phyloP scores from a whole-genome alignment of 2,113 vertebrate species.

The Lophius piscatorius region DNA sequence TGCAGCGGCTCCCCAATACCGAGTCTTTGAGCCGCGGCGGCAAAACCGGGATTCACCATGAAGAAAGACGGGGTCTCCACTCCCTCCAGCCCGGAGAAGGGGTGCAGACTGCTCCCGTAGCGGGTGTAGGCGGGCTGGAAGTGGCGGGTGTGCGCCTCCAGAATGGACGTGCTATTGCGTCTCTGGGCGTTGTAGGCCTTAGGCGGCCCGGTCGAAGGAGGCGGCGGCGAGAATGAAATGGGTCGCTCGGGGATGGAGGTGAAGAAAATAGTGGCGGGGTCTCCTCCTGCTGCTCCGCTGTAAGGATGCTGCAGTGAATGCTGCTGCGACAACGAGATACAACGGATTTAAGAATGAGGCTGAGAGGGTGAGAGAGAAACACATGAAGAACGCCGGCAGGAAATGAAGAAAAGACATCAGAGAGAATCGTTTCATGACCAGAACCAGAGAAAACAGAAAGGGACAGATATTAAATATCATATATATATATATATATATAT shows the following conservation, averaged over 20 bases:
- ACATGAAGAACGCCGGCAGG: conserved; percentile 49
- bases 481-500: conserved; percentile 14
- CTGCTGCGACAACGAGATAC: conserved; percentile 95
- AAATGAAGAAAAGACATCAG: conserved; percentile 36
- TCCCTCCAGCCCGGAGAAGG: conserved; percentile 81
- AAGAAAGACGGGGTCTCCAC: conserved; percentile 61
- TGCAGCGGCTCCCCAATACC: conserved; percentile 85
- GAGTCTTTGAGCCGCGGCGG: conserved; percentile 82
- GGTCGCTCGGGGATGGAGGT: conserved; percentile 93
- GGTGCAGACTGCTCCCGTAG: conserved; percentile 87
- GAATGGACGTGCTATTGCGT: conserved; percentile 97
- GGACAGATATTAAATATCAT: conserved; percentile 5
- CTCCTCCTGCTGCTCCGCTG: conserved; percentile 77
- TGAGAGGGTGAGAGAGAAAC: conserved; percentile 57
- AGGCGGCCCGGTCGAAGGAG: conserved; percentile 90
- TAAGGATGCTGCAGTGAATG: conserved; percentile 88
- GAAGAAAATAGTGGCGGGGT: conserved; percentile 88
- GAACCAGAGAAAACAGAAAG: conserved; percentile 9
- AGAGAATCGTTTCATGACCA: conserved; percentile 20
- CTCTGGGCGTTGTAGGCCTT: conserved; percentile 91
- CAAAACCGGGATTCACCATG: conserved; percentile 80
- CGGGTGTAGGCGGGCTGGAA: conserved; percentile 90
- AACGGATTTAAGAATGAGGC: conserved; percentile 84
- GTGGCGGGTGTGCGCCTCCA: conserved; percentile 94
- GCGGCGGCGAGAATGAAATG: conserved; percentile 95